Base-by-base conservation (phyloP, 1,140 invertebrate species). In the Drosophila ogumai region DNA sequence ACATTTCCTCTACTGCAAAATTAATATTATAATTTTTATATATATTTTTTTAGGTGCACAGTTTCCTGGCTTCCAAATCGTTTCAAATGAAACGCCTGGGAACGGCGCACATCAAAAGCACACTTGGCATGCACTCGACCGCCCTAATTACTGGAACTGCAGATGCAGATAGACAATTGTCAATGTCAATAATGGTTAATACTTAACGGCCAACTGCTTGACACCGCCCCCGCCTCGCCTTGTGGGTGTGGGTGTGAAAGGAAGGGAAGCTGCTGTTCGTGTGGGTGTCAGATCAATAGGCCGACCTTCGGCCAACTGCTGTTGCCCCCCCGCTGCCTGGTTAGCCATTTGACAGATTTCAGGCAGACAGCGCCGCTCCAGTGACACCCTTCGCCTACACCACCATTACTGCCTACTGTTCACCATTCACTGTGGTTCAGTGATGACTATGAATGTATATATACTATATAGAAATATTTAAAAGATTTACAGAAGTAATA, bases 101-200 rank as follows among this genome's bases (percentile, higher is more conserved):
- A 46, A 36, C 22, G 31, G 19, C 13, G 54, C 63, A 68, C 66
- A 72, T 73, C 69, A 73, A 73, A 73, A 73, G 67, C 54, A 41
- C 67, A 73, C 69, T 72, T 72, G 69, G 44, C 52, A 15, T 49
- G 66, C 57, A 64, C 84, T 81, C 60, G 44, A 52, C 28, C 31
- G 73, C 28, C 72, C 69, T 59, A 72, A 73, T 74, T 81, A 61
- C 66, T 56, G 66, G 66, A 50, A 66, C 54, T 72, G 68, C 69
- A 73, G 69, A 73, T 73, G 44, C 43, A 79, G 74, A 81, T 85
- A 67, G 75, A 66, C 84, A 88, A 87, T 87, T 87, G 85, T 87
- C 84, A 87, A 87, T 87, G 84, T 87, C 84, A 87, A 88, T 90
- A 88, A 87, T 90, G 64, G 80, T 84, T 84, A 87, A 87, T 88